Percentiles rank a stretch among this genome's conserved stretches.
phyloP scores from a whole-genome alignment of 1,140 invertebrate species.

The Aricia agestis region DNA sequence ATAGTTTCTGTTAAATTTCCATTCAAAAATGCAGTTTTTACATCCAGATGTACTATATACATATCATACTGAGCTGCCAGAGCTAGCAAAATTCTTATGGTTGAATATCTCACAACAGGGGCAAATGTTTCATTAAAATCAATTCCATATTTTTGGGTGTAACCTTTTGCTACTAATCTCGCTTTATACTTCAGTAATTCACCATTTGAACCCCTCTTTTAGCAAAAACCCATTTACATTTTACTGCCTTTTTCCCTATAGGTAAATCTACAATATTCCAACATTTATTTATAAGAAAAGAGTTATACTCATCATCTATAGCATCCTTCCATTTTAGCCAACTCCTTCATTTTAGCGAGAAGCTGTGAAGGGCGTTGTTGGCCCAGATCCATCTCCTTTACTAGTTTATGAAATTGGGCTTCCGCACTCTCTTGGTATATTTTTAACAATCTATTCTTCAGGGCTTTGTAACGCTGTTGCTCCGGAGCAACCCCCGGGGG shows the following conservation, averaged over 20 bases:
- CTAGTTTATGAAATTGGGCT: too few species aligned
- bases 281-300: neutral
- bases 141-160: conserved; percentile 15
- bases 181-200: conserved; percentile 10
- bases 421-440: too few species aligned
- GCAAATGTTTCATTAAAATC: conserved; percentile 21
- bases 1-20: conserved; percentile 18
- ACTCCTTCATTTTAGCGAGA: too few species aligned
- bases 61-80: conserved; percentile 10
- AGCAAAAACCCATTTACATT: neutral
- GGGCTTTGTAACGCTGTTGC: too few species aligned
- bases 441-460: too few species aligned
- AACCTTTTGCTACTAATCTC: neutral
- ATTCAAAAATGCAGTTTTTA: conserved; percentile 23
- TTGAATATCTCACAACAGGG: conserved; percentile 18
- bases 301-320: neutral
- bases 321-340: too few species aligned
- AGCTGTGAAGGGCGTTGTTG: too few species aligned
- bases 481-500: too few species aligned
- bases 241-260: neutral
- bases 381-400: too few species aligned
- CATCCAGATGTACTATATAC: conserved; percentile 11
- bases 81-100: conserved; percentile 15
- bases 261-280: neutral
- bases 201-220: neutral